phyloP scores from a whole-genome alignment of 92 coral and sea anemone species.

The Virgularia gustaviana region DNA sequence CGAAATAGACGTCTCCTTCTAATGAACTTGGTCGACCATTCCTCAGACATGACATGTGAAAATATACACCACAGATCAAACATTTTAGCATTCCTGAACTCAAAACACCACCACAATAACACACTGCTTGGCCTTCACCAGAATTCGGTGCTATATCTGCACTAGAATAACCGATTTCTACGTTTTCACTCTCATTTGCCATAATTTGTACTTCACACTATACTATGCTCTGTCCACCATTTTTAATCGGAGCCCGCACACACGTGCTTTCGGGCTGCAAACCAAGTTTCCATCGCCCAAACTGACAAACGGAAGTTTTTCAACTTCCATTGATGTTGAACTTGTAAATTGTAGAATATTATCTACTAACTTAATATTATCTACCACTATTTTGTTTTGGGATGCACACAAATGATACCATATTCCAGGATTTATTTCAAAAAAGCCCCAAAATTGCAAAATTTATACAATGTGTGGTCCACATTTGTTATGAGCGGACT shows the following conservation, averaged over 20 bases:
- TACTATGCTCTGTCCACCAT: constrained; percentile 3
- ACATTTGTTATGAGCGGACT: too few relatives aligned
- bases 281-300: too few relatives aligned
- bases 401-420: too few relatives aligned
- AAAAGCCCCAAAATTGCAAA: too few relatives aligned
- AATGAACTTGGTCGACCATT: constrained; percentile 71
- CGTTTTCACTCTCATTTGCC: constrained; percentile 8
- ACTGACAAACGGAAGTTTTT: too few relatives aligned
- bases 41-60: constrained; percentile 70
- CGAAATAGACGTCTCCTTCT: constrained; percentile 86
- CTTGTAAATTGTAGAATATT: too few relatives aligned
- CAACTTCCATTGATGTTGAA: too few relatives aligned
- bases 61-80: constrained; percentile 54
- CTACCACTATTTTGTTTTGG: too few relatives aligned
- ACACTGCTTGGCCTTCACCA: constrained; percentile 1
- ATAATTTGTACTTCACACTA: constrained; percentile 1
- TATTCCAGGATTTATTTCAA: too few relatives aligned
- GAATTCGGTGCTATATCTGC: background rate
- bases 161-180: background rate
- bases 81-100: constrained; percentile 57
- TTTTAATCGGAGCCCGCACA: constrained; percentile 5
- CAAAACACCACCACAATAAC: constrained; percentile 10
- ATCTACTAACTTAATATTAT: too few relatives aligned
- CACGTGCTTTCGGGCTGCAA: too few relatives aligned
- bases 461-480: too few relatives aligned